Conservation (phyloP, 1,140 invertebrate genomes). For the Pemphigus obesinymphae region DNA sequence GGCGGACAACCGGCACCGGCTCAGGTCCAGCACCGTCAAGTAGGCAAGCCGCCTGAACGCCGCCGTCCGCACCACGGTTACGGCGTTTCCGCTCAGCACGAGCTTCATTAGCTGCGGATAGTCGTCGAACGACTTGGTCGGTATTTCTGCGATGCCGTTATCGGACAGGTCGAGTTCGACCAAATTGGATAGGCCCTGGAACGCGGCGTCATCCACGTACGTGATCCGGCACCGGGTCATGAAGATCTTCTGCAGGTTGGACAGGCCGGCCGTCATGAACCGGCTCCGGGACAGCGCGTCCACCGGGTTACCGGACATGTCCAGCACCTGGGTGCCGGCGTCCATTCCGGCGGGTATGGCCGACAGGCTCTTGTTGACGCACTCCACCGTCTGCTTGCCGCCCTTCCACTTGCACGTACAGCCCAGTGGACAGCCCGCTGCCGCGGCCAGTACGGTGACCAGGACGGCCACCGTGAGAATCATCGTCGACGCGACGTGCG, state of each 20-base stretch:
- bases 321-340: conserved; percentile 79
- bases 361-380: conserved; percentile 66
- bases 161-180: conserved; percentile 82
- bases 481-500: background rate
- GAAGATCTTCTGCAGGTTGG: conserved; percentile 82
- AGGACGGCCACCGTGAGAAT: background rate
- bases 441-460: conserved; percentile 43
- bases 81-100: conserved; percentile 72
- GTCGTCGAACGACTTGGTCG: conserved; percentile 69
- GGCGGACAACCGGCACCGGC: conserved; percentile 69
- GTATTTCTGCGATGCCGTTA: conserved; percentile 74
- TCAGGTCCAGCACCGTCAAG: conserved; percentile 77
- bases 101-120: conserved; percentile 76
- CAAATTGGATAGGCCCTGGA: conserved; percentile 76
- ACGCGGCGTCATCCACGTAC: conserved; percentile 71
- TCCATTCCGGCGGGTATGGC: conserved; percentile 75
- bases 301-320: conserved; percentile 76
- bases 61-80: conserved; percentile 62
- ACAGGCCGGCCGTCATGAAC: conserved; percentile 69
- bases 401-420: conserved; percentile 88
- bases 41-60: conserved; percentile 70
- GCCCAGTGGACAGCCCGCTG: conserved; percentile 63
- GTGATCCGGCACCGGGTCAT: conserved; percentile 69
- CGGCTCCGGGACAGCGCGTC: conserved; percentile 68
- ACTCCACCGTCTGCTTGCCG: conserved; percentile 85